Evolutionary conservation across 2,113 vertebrate species (phyloP), one percentile per base, ranked within the genome.

Genomic region (Stigmatopora argus): DNA sequence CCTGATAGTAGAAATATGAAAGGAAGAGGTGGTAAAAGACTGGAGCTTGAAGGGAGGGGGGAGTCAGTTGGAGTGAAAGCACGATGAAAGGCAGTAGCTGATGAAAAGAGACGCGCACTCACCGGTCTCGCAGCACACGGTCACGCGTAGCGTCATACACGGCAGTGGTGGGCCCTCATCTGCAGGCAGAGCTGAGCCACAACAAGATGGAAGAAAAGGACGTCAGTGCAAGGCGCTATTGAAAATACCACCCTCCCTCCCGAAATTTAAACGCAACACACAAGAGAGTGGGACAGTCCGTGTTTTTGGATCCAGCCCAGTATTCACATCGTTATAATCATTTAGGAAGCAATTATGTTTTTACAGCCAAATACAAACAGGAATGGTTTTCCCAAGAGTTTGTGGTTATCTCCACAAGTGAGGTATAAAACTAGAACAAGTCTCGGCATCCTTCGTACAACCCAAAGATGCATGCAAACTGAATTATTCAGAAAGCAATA

Each of bases 81-180:
- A 56, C 69, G 74, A 72, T 78, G 69, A 82, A 86, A 84, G 79
- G 47, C 14, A 73, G 4, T 58, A 75, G 52, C 17, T 76, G 80
- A 81, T 80, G 75, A 86, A 77, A 69, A 66, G 77, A 77, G 64
- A 74, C 75, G 75, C 60, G 71, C 74, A 91, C 91, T 90, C 83
- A 92, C 90, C 83, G 62, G 83, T 69, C 73, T 82, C 79, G 23
- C 90, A 91, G 82, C 88, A 90, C 78, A 91, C 90, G 47, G 85
- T 88, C 76, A 92, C 81, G 51, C 87, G 87, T 74, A 91, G 72
- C 85, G 87, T 91, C 89, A 92, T 91, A 77, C 91, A 92, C 64
- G 85, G 90, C 78, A 90, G 84, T 57, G 82, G 82, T 67, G 88
- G 86, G 34, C 88, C 89, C 81, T 90, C 89, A 69, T 91, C 89